A percentile compares a stretch with the other conserved stretches of the same genome.
phyloP scores from a whole-genome alignment of 2,888 invertebrate species.

The Anodontia alba region DNA sequence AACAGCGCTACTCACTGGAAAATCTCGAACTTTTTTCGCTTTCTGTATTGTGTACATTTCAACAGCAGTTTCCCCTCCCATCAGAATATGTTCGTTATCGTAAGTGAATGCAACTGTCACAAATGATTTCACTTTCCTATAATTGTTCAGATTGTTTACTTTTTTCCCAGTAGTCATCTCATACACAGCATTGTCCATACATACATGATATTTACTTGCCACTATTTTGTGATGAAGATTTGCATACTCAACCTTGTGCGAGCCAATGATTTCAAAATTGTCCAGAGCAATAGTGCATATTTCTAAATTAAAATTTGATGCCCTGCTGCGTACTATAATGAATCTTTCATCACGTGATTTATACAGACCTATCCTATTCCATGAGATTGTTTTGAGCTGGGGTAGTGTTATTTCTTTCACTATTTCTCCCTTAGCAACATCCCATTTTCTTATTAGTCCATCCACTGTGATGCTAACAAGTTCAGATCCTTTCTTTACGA shows the following conservation, averaged over 20 bases:
- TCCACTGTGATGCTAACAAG: conserved; percentile 42
- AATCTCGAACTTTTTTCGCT: conserved; percentile 35
- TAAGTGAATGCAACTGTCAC: conserved; percentile 47
- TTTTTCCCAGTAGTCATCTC: conserved; percentile 52
- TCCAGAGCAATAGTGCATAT: conserved; percentile 45
- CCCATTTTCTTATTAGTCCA: conserved; percentile 49
- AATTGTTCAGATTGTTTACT: conserved; percentile 52
- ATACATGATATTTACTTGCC: conserved; percentile 40
- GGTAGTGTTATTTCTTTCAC: conserved; percentile 42
- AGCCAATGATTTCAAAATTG: conserved; percentile 38
- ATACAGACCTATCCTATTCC: conserved; percentile 37
- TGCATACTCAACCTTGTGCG: conserved; percentile 35
- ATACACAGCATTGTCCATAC: conserved; percentile 63
- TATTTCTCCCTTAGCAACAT: conserved; percentile 51
- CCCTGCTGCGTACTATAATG: conserved; percentile 42
- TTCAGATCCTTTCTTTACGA: conserved; percentile 46
- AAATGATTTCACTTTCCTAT: conserved; percentile 47
- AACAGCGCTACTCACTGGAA: conserved; percentile 57
- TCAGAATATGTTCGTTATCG: conserved; percentile 51
- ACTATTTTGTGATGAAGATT: conserved; percentile 46
- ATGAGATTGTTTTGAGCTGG: conserved; percentile 41
- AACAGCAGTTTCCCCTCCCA: conserved; percentile 45
- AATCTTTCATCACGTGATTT: conserved; percentile 46
- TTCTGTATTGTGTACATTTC: conserved; percentile 51
- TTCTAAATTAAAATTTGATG: conserved; percentile 14